Percentiles rank a stretch among this genome's conserved stretches.
Evolutionary conservation across 1,140 invertebrate species (phyloP).

Genomic region (Homalodisca vitripennis): DNA sequence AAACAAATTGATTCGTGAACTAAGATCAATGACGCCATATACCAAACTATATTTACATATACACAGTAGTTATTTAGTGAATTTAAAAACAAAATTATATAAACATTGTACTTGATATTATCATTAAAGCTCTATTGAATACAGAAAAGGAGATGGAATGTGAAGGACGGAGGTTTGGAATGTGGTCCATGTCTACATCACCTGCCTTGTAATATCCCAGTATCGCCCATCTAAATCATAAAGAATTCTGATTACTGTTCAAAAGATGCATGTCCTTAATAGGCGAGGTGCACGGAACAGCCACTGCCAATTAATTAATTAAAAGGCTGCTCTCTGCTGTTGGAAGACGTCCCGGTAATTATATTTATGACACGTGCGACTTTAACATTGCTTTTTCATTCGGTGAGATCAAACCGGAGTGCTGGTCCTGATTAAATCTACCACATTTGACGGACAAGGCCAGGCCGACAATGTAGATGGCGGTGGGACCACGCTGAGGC

Average conservation of each 20-base stretch:
- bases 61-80: too few relatives aligned
- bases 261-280: not conserved
- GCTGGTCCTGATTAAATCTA: too few relatives aligned
- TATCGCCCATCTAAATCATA: conserved; percentile 11
- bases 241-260: conserved; percentile 6
- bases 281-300: not conserved
- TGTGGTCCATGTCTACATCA: conserved; percentile 7
- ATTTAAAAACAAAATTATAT: too few relatives aligned
- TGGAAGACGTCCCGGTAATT: not conserved
- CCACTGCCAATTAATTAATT: not conserved
- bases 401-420: not conserved
- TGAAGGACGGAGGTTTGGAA: not conserved
- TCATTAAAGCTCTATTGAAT: too few relatives aligned
- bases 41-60: not conserved
- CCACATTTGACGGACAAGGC: too few relatives aligned
- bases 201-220: not conserved
- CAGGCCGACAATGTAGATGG: too few relatives aligned
- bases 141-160: not conserved
- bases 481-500: not conserved
- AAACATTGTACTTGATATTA: too few relatives aligned
- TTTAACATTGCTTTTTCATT: too few relatives aligned
- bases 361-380: too few relatives aligned
- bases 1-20: not conserved
- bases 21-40: not conserved
- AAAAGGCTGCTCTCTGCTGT: not conserved